Percentiles rank a stretch among this genome's conserved stretches.
phyloP scores from a whole-genome alignment of 2,113 vertebrate species.

The Charina bottae region DNA sequence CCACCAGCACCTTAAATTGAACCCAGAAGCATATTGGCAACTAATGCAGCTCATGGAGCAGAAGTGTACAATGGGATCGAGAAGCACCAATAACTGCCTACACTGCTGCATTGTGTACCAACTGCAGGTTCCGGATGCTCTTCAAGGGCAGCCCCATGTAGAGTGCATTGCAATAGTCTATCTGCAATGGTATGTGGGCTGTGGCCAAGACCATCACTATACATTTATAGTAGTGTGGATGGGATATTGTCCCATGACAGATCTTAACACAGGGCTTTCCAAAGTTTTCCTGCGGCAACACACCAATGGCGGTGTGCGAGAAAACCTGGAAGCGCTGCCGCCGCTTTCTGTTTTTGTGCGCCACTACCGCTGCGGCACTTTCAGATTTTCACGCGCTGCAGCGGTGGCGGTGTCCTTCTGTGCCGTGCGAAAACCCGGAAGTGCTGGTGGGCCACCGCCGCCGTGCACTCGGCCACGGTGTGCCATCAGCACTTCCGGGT shows the following conservation, averaged over 20 bases:
- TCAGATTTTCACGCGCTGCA: no score
- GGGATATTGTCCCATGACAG: background rate
- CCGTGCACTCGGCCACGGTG: no score
- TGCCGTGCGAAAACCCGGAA: no score
- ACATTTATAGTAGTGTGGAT: background rate
- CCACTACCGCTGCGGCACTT: no score
- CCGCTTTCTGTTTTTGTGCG: no score
- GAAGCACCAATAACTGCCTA: background rate
- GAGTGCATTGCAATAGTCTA: background rate
- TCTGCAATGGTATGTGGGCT: background rate
- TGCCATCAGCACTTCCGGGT: no score
- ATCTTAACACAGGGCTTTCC: no score
- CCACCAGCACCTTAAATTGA: background rate
- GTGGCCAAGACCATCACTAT: background rate
- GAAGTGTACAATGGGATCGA: background rate
- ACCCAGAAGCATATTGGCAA: background rate
- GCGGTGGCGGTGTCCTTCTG: no score
- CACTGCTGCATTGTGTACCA: background rate
- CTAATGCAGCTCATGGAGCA: background rate
- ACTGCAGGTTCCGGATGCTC: background rate
- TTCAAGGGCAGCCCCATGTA: background rate
- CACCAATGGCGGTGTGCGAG: no score
- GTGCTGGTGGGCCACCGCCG: no score
- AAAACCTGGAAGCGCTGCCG: no score
- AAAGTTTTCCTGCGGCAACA: no score